These are phyloP conservation scores for Dissostichus mawsoni DNA, from an alignment of 2,113 vertebrate genomes.

Conservation along the genomic window DNA sequence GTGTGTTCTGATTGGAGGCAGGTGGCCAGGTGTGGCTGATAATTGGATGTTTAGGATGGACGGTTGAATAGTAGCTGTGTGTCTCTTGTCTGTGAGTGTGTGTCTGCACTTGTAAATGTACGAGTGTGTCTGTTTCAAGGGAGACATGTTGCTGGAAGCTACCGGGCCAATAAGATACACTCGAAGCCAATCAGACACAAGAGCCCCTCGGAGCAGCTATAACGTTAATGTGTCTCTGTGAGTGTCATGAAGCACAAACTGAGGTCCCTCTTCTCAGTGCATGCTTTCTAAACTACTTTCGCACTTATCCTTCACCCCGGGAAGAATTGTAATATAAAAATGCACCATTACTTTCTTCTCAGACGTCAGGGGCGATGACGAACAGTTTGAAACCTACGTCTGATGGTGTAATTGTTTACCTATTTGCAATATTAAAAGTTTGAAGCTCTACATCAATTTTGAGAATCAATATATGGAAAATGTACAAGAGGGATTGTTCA, in stretches of 20 bases:
- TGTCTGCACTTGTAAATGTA: constrained; percentile 27
- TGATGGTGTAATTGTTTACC: not conserved
- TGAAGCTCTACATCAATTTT: not conserved
- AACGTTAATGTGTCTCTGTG: constrained; percentile 43
- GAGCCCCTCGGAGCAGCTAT: constrained; percentile 43
- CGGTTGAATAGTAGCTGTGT: constrained; percentile 56
- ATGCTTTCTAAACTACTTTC: constrained; percentile 31
- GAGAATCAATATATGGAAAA: not conserved
- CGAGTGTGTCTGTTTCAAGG: constrained; percentile 16
- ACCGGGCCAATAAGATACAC: constrained; percentile 61
- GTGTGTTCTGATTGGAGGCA: constrained; percentile 76
- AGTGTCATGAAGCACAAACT: constrained; percentile 29
- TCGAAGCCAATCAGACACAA: constrained; percentile 45
- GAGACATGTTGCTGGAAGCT: constrained; percentile 46
- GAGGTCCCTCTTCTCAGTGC: constrained; percentile 40
- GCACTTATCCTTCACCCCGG: not conserved
- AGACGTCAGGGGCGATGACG: not conserved
- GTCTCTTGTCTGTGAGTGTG: constrained; percentile 16
- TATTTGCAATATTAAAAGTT: constrained; percentile 1
- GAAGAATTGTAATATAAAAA: constrained; percentile 9
- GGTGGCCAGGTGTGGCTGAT: constrained; percentile 76
- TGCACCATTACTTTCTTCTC: not conserved
- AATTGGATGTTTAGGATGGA: constrained; percentile 77
- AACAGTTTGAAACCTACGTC: not conserved
- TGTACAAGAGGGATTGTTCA: not conserved